Base-by-base conservation (phyloP, 2,797 vertebrate genomes). In the Lacerta agilis region DNA sequence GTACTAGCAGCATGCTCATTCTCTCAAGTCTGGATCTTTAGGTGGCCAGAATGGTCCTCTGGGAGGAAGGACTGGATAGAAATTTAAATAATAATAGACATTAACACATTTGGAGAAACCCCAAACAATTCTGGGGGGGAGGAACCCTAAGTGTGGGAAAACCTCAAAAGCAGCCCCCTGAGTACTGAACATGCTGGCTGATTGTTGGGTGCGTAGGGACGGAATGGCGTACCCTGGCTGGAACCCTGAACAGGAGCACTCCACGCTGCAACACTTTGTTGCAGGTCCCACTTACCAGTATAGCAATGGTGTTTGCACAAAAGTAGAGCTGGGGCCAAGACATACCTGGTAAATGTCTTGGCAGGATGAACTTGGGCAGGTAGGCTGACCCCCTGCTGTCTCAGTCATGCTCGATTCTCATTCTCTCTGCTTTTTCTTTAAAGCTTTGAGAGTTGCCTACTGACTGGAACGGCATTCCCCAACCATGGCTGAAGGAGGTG, bases 401-500 rank as follows among this genome's bases (percentile, higher is more conserved):
- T 29, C 33, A 3, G 3, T 15, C 17, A 7, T 29, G 17, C 10
- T 80, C 41, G 49, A 36, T 55, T 61, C n/a, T 85, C 45, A 64
- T 3, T 88, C 27, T 73, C 7, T 87, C 9, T 88, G 18, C 58
- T 58, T 66, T 75, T 76, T 23, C 43, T 41, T 77, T 66, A 13
- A 85, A 58, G 78, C 5, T 67, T 75, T 1, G 71, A 33, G 71
- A 82, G 13, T 29, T 9, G 18, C 8, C 55, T 67, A 10, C 67
- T 64, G 69, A 49, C 23, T 80, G 55, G 55, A 55, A 18, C 43
- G 3, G n/a, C 58, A 0, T 4, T 76, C 43, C 8, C 71, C 83
- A 69, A 69, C 61, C 83, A 89, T 87, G 86, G 91, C 87, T 20
- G 94, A 94, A 81, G 82, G 86, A 0, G 92, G 91, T 1, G 89